Base-by-base conservation (phyloP, 2,113 vertebrate species). In the Lynx canadensis region DNA sequence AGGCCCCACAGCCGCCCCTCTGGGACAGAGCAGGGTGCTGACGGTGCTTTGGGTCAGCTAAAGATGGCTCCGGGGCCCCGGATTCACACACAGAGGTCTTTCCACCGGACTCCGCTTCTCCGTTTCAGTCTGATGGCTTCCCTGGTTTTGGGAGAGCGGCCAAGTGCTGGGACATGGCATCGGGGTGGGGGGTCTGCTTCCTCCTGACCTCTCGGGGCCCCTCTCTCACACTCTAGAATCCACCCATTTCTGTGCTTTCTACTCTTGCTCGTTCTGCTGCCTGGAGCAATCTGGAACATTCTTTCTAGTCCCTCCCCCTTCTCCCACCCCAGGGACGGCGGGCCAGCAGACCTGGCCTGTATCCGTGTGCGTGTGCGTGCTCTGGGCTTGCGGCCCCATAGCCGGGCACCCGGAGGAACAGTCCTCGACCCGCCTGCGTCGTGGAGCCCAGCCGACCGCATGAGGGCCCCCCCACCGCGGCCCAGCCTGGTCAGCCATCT, bases 111-210 rank as follows among this genome's bases (percentile, higher is more conserved):
- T 50, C 66, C 45, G 57, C 23, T 29, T 19, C 66, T 45, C 45
- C 45, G 45, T 45, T 45, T 8, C 45, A 45, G 45, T 45, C 7
- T 8, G 45, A 45, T 45, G 45, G 3, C 48, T 48, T 23, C 8
- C 18, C 27, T 4, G 57, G 19, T 55, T 38, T 4, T 3, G 1
- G 13, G 16, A 1, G 68, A 18, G 21, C 29, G 18, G 13, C 38
- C 19, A 1, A 6, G 15, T 14, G 18, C 21, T 2, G 15, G n/a
- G 38, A 12, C 1, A 0, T 0, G 23, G 29, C 21, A 3, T 7
- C 0, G 10, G 55, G 23, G 45, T 21, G 71, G 11, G 31, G 13
- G 36, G 0, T 8, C 74, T 0, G 25, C 6, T 0, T 27, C 95
- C 52, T 27, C 78, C 52, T 29, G 52, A 2, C 33, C 65, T 23